A percentile compares a stretch with the other conserved stretches of the same genome.
These are phyloP conservation scores for Xenopus tropicalis DNA, from an alignment of 2,113 vertebrate species.

Conservation along the genomic window DNA sequence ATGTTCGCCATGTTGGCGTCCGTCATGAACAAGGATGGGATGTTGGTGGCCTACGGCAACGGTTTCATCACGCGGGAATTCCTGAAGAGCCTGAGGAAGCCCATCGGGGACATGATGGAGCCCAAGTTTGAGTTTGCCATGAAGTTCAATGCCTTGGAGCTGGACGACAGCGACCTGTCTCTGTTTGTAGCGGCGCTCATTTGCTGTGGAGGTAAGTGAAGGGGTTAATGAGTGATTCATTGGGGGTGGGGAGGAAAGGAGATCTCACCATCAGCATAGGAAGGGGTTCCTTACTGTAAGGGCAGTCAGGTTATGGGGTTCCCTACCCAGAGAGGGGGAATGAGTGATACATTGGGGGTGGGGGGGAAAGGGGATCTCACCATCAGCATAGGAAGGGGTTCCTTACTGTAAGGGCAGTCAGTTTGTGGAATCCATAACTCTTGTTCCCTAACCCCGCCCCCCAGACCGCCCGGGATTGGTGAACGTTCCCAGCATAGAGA, in stretches of 20 bases:
- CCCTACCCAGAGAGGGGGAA: too few species aligned
- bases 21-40: constrained; percentile 96
- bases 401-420: too few species aligned
- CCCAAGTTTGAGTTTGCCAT: constrained; percentile 97
- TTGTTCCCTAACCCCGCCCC: too few species aligned
- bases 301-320: too few species aligned
- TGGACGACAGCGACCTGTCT: constrained; percentile 94
- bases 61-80: constrained; percentile 97
- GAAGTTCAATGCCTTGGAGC: constrained; percentile 91
- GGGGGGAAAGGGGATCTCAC: too few species aligned
- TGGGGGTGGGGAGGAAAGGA: too few species aligned
- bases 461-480: constrained; percentile 92
- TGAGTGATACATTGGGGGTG: too few species aligned
- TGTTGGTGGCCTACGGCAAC: constrained; percentile 88
- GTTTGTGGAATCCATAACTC: too few species aligned
- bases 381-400: too few species aligned
- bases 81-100: constrained; percentile 91
- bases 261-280: too few species aligned
- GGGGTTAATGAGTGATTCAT: too few species aligned
- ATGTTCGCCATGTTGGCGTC: constrained; percentile 96
- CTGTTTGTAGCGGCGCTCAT: constrained; percentile 97
- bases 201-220: constrained; percentile 87
- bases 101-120: constrained; percentile 96
- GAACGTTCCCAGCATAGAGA: constrained; percentile 87
- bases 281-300: too few species aligned